Percentiles rank a stretch among this genome's conserved stretches.
Evolutionary conservation across 2,797 vertebrate species (phyloP).

Genomic region (Geotria australis): DNA sequence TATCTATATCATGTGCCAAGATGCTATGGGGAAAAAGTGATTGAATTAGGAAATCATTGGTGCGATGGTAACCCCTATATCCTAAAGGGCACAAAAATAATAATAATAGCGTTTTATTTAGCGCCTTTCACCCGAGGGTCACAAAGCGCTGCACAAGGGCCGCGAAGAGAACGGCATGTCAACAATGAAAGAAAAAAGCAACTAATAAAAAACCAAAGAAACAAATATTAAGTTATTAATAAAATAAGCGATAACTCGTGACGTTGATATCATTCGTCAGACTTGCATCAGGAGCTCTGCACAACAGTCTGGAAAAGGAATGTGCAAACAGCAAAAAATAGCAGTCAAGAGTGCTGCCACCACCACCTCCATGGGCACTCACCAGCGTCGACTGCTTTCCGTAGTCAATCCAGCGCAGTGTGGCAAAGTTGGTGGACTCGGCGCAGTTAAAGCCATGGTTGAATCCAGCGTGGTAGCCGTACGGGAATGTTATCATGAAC

Average conservation of each 20-base stretch:
- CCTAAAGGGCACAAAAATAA: too few relatives aligned
- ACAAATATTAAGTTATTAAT: not conserved
- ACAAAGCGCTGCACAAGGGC: too few relatives aligned
- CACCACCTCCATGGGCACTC: conserved; percentile 4
- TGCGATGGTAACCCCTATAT: too few relatives aligned
- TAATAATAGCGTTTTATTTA: too few relatives aligned
- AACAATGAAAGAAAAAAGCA: too few relatives aligned
- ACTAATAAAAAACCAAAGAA: too few relatives aligned
- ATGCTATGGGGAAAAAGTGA: too few relatives aligned
- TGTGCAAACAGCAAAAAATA: not conserved
- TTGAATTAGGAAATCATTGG: too few relatives aligned
- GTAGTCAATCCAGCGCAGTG: conserved; percentile 78
- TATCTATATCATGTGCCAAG: too few relatives aligned
- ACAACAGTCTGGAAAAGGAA: not conserved
- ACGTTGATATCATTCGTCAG: not conserved
- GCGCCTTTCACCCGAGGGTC: too few relatives aligned
- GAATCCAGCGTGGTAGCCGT: conserved; percentile 81
- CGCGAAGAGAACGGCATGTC: too few relatives aligned
- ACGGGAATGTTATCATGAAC: conserved; percentile 87
- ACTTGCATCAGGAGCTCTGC: not conserved
- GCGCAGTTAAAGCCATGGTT: conserved; percentile 97
- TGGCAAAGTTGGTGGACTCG: conserved; percentile 87
- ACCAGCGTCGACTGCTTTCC: conserved; percentile 79
- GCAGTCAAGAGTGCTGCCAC: conserved; percentile 2
- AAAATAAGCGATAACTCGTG: not conserved